These are phyloP conservation scores for Baccha elongata DNA, from an alignment of 2,888 invertebrate genomes.

Conservation along the genomic window DNA sequence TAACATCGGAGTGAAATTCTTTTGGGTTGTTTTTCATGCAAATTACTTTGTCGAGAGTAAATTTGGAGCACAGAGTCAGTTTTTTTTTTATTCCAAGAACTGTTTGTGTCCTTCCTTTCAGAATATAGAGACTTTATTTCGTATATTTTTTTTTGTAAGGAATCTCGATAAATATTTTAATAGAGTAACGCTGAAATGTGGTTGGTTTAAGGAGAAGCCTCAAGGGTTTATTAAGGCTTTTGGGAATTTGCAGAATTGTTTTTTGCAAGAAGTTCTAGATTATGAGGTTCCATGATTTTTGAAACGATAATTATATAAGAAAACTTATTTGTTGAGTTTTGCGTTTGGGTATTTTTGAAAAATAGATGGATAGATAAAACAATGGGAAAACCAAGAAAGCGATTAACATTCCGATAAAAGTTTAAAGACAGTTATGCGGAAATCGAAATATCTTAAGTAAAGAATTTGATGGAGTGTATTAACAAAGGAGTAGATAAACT, in stretches of 20 bases:
- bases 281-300: conserved; percentile 44
- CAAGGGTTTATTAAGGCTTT: conserved; percentile 7
- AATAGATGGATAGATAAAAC: background rate
- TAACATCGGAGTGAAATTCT: conserved; percentile 5
- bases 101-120: background rate
- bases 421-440: background rate
- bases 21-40: conserved; percentile 66
- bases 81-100: background rate
- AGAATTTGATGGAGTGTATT: conserved; percentile 10
- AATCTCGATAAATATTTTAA: conserved; percentile 66
- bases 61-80: conserved; percentile 40
- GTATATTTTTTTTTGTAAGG: conserved; percentile 4
- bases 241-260: conserved; percentile 34
- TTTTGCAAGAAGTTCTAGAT: conserved; percentile 29
- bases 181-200: conserved; percentile 6
- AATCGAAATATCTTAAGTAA: background rate
- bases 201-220: background rate
- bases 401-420: conserved; percentile 6
- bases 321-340: conserved; percentile 5
- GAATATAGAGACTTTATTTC: background rate
- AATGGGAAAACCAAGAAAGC: background rate
- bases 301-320: conserved; percentile 42
- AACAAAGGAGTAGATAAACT: background rate
- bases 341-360: background rate
- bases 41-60: conserved; percentile 62